Evolutionary conservation across 2,888 invertebrate genomes (phyloP).

Genomic region (Ectropis crepuscularia): DNA sequence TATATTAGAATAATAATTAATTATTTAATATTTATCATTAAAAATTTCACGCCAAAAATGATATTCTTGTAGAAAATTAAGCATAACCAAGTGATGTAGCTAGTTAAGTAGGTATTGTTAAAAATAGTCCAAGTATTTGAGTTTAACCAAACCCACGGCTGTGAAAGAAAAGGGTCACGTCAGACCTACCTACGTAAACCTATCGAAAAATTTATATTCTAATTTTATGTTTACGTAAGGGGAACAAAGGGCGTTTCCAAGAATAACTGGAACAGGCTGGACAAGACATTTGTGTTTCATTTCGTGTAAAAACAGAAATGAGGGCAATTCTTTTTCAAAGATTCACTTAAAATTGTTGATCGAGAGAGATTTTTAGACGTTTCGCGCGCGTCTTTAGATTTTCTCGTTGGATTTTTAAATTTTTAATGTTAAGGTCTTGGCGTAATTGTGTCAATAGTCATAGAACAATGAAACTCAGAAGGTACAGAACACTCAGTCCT

Average conservation of each 20-base stretch:
- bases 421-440: not conserved
- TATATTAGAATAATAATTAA: too few relatives aligned
- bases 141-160: not conserved
- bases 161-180: slow-evolving; percentile 15
- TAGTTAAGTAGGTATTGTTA: not conserved
- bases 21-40: too few relatives aligned
- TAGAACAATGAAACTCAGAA: too few relatives aligned
- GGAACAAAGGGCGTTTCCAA: slow-evolving; percentile 14
- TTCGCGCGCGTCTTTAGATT: not conserved
- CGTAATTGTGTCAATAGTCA: too few relatives aligned
- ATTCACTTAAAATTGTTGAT: slow-evolving; percentile 13
- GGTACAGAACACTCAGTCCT: too few relatives aligned
- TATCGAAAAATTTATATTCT: slow-evolving; percentile 16
- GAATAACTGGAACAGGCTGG: slow-evolving; percentile 13
- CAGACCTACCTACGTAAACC: slow-evolving; percentile 6
- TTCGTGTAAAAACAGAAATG: slow-evolving; percentile 45
- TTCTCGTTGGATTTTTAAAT: not conserved
- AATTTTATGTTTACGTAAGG: slow-evolving; percentile 13
- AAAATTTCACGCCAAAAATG: too few relatives aligned
- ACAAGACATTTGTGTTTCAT: slow-evolving; percentile 31
- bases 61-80: too few relatives aligned
- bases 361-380: slow-evolving; percentile 1
- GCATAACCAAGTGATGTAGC: too few relatives aligned
- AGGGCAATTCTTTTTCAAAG: slow-evolving; percentile 40
- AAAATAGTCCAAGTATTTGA: slow-evolving; percentile 6